Percentiles rank a stretch among this genome's conserved stretches.
Conservation (phyloP, 2,113 vertebrate species). For the Bujurquina vittata region DNA sequence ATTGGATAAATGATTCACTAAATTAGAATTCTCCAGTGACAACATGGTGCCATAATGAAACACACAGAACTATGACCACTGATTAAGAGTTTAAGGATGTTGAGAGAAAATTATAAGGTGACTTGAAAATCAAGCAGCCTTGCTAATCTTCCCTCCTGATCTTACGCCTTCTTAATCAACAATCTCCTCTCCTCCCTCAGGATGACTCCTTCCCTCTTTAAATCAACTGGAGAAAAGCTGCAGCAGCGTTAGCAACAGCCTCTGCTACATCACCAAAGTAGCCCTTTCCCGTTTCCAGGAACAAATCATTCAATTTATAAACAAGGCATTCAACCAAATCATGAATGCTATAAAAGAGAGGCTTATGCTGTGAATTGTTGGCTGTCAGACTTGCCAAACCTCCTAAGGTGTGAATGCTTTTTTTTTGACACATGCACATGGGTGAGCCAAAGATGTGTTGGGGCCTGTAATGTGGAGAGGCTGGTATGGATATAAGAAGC, state of each 20-base stretch:
- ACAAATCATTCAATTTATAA: conserved; percentile 23
- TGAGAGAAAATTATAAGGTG: conserved; percentile 64
- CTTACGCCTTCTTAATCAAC: conserved; percentile 72
- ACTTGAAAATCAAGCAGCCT: conserved; percentile 64
- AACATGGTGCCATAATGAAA: conserved; percentile 32
- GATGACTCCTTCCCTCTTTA: conserved; percentile 24
- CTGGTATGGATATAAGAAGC: conserved; percentile 36
- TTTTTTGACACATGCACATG: conserved; percentile 30
- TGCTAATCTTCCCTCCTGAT: conserved; percentile 60
- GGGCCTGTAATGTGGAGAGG: conserved; percentile 26
- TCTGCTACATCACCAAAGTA: conserved; percentile 16
- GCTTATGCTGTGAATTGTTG: conserved; percentile 16
- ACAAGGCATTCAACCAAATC: conserved; percentile 26
- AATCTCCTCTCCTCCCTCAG: conserved; percentile 33
- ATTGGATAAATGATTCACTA: conserved; percentile 54
- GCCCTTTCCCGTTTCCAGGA: conserved; percentile 21
- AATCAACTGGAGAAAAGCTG: conserved; percentile 55
- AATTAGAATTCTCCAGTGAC: conserved; percentile 53
- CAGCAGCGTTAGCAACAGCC: conserved; percentile 24
- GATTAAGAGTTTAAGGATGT: conserved; percentile 60
- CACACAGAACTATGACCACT: conserved; percentile 55
- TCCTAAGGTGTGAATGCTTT: conserved; percentile 28
- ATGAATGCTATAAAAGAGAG: conserved; percentile 10
- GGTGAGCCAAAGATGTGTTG: conserved; percentile 34
- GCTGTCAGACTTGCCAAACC: conserved; percentile 25